Percentiles rank a stretch among this genome's conserved stretches.
phyloP scores from a whole-genome alignment of 2,113 vertebrate species.

The Oplegnathus fasciatus region DNA sequence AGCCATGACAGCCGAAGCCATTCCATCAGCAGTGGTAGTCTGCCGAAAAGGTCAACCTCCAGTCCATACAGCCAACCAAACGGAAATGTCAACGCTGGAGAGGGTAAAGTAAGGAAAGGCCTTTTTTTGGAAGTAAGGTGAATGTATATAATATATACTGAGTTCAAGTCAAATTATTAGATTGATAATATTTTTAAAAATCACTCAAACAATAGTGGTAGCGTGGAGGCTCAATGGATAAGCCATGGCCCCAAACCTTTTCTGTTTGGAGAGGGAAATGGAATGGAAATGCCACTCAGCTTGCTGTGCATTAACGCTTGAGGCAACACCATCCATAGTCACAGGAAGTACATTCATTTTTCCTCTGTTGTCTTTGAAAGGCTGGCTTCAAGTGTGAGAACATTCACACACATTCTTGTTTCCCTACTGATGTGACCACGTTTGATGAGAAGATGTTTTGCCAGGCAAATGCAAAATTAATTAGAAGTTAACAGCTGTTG shows the following conservation, averaged over 20 bases:
- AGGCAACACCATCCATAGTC: neutral
- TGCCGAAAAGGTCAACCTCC: conserved; percentile 64
- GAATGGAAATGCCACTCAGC: conserved; percentile 33
- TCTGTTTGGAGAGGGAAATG: conserved; percentile 25
- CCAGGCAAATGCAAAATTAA: neutral
- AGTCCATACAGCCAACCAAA: conserved; percentile 20
- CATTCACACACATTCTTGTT: neutral
- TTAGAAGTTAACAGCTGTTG: neutral
- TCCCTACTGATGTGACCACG: neutral
- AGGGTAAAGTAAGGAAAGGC: neutral
- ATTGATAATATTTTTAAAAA: conserved; percentile 10
- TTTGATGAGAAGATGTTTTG: neutral
- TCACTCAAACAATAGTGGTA: conserved; percentile 17
- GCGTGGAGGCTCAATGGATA: neutral
- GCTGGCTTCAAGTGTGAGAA: neutral
- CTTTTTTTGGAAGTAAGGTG: conserved; percentile 1
- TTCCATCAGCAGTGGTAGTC: conserved; percentile 67
- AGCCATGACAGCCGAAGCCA: conserved; percentile 66
- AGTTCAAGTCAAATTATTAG: conserved; percentile 26
- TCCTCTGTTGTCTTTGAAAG: neutral
- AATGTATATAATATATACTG: conserved; percentile 13
- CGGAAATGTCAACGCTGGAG: conserved; percentile 50
- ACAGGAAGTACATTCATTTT: neutral
- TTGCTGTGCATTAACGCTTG: neutral
- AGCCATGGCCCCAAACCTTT: conserved; percentile 5